Evolutionary conservation across 2,888 invertebrate genomes (phyloP).

Genomic region (Sinodicranocentrus sp.): DNA sequence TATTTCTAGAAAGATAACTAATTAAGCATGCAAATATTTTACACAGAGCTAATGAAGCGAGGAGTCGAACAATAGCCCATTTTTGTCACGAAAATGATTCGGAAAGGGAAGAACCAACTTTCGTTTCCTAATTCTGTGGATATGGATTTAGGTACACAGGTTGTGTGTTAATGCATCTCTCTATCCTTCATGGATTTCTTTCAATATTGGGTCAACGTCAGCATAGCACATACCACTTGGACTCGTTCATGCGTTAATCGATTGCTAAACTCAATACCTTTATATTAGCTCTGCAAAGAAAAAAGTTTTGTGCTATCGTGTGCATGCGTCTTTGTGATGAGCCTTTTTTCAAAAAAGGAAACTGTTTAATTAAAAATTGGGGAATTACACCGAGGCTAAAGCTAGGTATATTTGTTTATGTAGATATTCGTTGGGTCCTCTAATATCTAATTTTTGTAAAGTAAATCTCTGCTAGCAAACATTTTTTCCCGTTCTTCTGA

Average conservation of each 20-base stretch:
- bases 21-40: slow-evolving; percentile 20
- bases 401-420: too few relatives aligned
- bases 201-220: slow-evolving; percentile 14
- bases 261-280: too few relatives aligned
- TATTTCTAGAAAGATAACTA: not conserved
- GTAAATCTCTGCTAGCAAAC: too few relatives aligned
- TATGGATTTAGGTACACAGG: too few relatives aligned
- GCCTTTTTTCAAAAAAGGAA: slow-evolving; percentile 7
- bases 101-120: slow-evolving; percentile 14
- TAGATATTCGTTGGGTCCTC: too few relatives aligned
- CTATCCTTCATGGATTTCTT: not conserved
- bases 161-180: slow-evolving; percentile 1
- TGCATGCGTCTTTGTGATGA: too few relatives aligned
- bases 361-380: not conserved
- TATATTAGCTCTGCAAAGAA: too few relatives aligned
- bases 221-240: not conserved
- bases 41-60: not conserved
- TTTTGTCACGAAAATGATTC: slow-evolving; percentile 12
- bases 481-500: too few relatives aligned
- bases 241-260: slow-evolving; percentile 19
- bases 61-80: slow-evolving; percentile 7
- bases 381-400: slow-evolving; percentile 12
- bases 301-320: too few relatives aligned
- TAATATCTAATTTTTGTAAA: too few relatives aligned
- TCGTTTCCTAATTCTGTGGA: slow-evolving; percentile 4